Conservation (phyloP, 2,888 invertebrate species). For the Auanema sp. region DNA sequence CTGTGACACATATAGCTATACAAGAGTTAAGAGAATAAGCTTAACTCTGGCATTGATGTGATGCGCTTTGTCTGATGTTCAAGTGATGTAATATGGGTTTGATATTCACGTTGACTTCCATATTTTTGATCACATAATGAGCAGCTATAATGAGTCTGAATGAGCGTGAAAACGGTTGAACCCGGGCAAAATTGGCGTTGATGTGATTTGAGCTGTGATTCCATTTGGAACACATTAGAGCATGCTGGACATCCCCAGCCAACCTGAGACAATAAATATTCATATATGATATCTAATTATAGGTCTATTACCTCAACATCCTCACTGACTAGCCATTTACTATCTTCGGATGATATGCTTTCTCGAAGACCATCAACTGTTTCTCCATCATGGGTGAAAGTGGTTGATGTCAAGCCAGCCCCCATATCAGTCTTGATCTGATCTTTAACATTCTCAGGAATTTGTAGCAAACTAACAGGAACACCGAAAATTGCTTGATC, state of each 20-base stretch:
- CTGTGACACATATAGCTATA: too few relatives aligned
- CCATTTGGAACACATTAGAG: conserved; percentile 61
- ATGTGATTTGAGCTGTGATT: conserved; percentile 53
- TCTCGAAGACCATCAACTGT: conserved; percentile 25
- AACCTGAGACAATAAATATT: conserved; percentile 47
- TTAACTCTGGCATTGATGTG: too few relatives aligned
- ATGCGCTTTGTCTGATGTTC: conserved; percentile 10
- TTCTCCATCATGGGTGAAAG: conserved; percentile 46
- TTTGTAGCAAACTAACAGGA: conserved; percentile 72
- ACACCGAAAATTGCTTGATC: conserved; percentile 68
- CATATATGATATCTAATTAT: conserved; percentile 1
- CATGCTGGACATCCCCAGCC: conserved; percentile 64
- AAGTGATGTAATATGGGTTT: conserved; percentile 11
- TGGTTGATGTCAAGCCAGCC: conserved; percentile 27
- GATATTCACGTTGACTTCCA: conserved; percentile 18
- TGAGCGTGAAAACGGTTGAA: conserved; percentile 40
- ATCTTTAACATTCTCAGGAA: conserved; percentile 67
- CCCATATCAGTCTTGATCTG: conserved; percentile 54
- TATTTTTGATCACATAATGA: conserved; percentile 9
- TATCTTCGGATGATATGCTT: conserved; percentile 28
- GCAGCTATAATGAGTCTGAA: conserved; percentile 61
- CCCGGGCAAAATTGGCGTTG: conserved; percentile 47
- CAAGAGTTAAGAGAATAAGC: too few relatives aligned
- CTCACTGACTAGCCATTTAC: conserved; percentile 15
- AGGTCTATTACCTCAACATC: conserved; percentile 23